Evolutionary conservation across 2,113 vertebrate genomes (phyloP), one percentile per base, ranked within the genome.

Genomic region (Onychostruthus taczanowskii): DNA sequence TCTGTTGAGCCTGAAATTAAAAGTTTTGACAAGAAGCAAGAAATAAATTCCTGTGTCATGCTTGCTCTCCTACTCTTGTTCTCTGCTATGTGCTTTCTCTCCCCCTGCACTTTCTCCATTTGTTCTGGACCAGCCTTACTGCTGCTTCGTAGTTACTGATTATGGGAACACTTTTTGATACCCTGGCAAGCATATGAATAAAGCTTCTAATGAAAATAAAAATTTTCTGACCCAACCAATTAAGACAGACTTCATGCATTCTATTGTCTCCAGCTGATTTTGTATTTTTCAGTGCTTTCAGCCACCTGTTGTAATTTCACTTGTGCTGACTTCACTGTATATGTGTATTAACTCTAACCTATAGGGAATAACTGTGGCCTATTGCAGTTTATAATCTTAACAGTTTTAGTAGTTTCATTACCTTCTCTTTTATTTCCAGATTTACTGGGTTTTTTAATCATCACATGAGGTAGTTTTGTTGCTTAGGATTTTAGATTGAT

Each of bases 1-100:
- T 91, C 96, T 92, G 63, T 96, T 97, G 97, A 95, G 97, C 68
- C 93, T 94, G 82, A 98, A 98, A 98, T 98, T 84, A 97, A 96
- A 98, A 97, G 79, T 95, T 97, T 87, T 96, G 81, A 96, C 77
- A 93, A 90, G 93, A 97, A 96, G 69, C 47, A 90, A 92, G 96
- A 82, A 95, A 93, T 84, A 80, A 84, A 83, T 92, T 39, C 82
- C n/a, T 76, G 16, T 84, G 69, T 93, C 33, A 33, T 1, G 12
- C 27, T 84, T 3, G 1, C 49, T 89, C 10, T 81, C 11, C 27
- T 91, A 4, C 31, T 76, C 9, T 18, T 20, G 3, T 41, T 90
- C 72, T 91, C 59, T 79, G 9, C 72, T 62, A 18, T 13, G 7
- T 0, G 0, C 7, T 77, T 5, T 41, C n/a, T 70, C 43, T 55